A percentile compares a stretch with the other conserved stretches of the same genome.
Conservation (phyloP, 2,797 vertebrate species). For the Semotilus atromaculatus region DNA sequence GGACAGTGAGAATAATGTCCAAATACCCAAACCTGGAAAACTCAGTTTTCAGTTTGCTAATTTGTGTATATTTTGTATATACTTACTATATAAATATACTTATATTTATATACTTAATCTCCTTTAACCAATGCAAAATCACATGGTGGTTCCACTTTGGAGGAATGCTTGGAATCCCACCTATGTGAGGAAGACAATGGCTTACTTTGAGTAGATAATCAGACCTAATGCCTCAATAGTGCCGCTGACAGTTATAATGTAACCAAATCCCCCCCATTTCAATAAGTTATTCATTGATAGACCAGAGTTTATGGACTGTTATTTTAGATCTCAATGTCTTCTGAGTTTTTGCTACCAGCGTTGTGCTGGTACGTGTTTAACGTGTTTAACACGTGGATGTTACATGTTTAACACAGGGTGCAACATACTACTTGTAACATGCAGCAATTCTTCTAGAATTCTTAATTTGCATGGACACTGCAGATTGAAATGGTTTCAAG, state of each 20-base stretch:
- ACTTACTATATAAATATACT: too few relatives aligned
- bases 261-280: slow-evolving; percentile 59
- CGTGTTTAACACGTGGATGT: too few relatives aligned
- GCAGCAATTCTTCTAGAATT: not conserved
- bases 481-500: not conserved
- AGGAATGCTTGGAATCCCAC: slow-evolving; percentile 73
- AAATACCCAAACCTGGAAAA: slow-evolving; percentile 11
- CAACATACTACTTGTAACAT: not conserved
- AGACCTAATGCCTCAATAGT: slow-evolving; percentile 55
- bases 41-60: not conserved
- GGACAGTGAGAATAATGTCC: slow-evolving; percentile 20
- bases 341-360: not conserved
- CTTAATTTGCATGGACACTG: not conserved
- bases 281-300: slow-evolving; percentile 68
- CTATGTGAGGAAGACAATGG: slow-evolving; percentile 75
- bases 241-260: slow-evolving; percentile 67
- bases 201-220: slow-evolving; percentile 73
- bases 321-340: not conserved
- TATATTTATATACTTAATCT: slow-evolving; percentile 60
- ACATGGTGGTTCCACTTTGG: slow-evolving; percentile 60
- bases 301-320: slow-evolving; percentile 20
- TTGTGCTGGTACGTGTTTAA: too few relatives aligned
- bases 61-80: not conserved
- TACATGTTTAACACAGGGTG: not conserved
- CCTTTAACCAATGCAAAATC: slow-evolving; percentile 68